Percentiles rank a stretch among this genome's conserved stretches.
These are phyloP conservation scores for Coboldia fuscipes DNA, from an alignment of 1,140 invertebrate genomes.

Conservation along the genomic window DNA sequence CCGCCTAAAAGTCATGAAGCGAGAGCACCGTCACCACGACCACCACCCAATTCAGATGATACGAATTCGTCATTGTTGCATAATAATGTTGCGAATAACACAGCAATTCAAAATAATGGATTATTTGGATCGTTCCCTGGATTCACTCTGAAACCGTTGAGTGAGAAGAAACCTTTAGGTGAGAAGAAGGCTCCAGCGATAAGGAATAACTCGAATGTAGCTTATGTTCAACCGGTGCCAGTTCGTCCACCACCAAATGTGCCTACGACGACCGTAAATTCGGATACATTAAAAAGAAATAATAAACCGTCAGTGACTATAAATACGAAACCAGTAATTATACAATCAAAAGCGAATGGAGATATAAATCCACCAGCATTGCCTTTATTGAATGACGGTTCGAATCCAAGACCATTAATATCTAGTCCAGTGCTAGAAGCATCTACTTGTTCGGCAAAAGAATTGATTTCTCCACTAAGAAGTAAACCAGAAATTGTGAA, in stretches of 20 bases:
- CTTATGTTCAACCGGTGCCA: constrained; percentile 16
- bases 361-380: constrained; percentile 28
- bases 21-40: constrained; percentile 20
- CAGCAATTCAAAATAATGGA: constrained; percentile 31
- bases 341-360: too few relatives aligned
- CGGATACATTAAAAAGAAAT: background rate
- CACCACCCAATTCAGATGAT: constrained; percentile 30
- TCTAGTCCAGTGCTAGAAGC: constrained; percentile 56
- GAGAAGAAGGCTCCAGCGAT: too few relatives aligned
- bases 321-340: constrained; percentile 6
- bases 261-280: background rate
- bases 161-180: too few relatives aligned
- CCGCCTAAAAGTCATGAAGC: constrained; percentile 8
- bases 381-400: constrained; percentile 26
- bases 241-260: constrained; percentile 3
- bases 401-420: constrained; percentile 45
- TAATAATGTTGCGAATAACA: constrained; percentile 24
- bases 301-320: constrained; percentile 5
- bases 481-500: constrained; percentile 17
- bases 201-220: constrained; percentile 16
- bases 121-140: constrained; percentile 72
- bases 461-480: constrained; percentile 31
- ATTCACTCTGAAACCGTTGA: constrained; percentile 50
- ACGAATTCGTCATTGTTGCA: constrained; percentile 32
- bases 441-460: constrained; percentile 54